Evolutionary conservation across 64 coral and sea anemone genomes (phyloP).

Genomic region (Montipora efflorescens): DNA sequence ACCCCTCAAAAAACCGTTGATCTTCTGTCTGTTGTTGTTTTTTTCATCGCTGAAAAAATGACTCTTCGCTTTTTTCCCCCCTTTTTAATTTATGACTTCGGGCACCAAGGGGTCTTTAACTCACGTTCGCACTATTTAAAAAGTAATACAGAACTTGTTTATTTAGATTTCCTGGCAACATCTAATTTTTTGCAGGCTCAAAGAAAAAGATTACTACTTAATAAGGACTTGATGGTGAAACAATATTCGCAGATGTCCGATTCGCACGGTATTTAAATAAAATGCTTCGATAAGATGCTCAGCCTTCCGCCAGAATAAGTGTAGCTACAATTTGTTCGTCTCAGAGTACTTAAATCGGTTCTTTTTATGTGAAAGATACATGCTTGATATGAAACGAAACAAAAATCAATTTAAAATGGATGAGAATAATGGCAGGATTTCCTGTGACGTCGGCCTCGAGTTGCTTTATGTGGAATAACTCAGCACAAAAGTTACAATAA

Average conservation of each 20-base stretch:
- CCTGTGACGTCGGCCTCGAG: not conserved
- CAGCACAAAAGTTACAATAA: not conserved
- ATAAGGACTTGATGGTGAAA: conserved; percentile 18
- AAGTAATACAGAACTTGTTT: conserved; percentile 44
- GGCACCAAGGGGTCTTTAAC: conserved; percentile 43
- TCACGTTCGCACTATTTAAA: not conserved
- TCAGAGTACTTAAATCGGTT: conserved; percentile 34
- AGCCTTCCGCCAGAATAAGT: conserved; percentile 49
- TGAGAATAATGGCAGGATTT: not conserved
- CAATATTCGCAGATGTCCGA: conserved; percentile 47
- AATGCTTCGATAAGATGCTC: conserved; percentile 39
- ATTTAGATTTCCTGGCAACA: conserved; percentile 48
- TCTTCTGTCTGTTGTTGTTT: not conserved
- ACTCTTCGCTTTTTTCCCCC: not conserved
- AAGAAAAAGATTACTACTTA: conserved; percentile 48
- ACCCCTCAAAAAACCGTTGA: not conserved
- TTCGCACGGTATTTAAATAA: conserved; percentile 56
- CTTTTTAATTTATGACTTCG: not conserved
- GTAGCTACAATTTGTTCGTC: conserved; percentile 35
- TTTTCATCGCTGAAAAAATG: not conserved
- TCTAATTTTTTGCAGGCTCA: conserved; percentile 38
- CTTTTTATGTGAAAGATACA: conserved; percentile 49
- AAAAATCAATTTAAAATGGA: not conserved
- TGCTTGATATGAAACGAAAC: conserved; percentile 9
- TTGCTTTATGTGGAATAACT: not conserved